Conservation (phyloP, 1,140 invertebrate genomes). For the Drosophila orosa region DNA sequence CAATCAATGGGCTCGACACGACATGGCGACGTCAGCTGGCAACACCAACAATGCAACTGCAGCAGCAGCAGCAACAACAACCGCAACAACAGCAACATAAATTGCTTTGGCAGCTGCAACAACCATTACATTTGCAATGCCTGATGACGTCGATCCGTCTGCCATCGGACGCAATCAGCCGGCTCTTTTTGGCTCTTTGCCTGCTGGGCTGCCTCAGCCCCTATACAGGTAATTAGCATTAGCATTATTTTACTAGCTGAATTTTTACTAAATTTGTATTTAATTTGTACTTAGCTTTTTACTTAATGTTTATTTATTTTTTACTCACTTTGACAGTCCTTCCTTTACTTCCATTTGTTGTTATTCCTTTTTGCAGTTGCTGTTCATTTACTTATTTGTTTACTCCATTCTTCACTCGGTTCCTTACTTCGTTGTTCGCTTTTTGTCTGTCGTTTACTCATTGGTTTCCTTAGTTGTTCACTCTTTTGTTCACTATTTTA, state of each 20-base stretch:
- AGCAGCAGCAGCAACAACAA: constrained; percentile 12
- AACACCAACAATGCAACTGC: constrained; percentile 12
- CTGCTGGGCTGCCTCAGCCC: constrained; percentile 69
- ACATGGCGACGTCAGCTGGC: constrained; percentile 55
- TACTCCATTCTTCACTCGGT: neutral
- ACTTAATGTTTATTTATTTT: neutral
- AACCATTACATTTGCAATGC: constrained; percentile 38
- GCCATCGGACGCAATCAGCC: constrained; percentile 52
- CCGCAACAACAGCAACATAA: constrained; percentile 19
- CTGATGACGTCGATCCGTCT: constrained; percentile 55
- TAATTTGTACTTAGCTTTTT: neutral
- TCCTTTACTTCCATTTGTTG: neutral
- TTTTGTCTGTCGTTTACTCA: too few relatives aligned
- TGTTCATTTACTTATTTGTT: neutral
- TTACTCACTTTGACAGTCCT: neutral
- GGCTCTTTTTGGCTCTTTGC: constrained; percentile 65
- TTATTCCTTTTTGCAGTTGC: neutral
- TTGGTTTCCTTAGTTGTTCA: neutral
- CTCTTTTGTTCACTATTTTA: neutral
- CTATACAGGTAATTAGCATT: constrained; percentile 69
- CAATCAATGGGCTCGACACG: constrained; percentile 57
- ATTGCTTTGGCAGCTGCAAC: constrained; percentile 25
- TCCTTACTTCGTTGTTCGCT: neutral
- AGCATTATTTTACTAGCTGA: neutral
- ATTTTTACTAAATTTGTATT: too few relatives aligned